A percentile compares a stretch with the other conserved stretches of the same genome.
These are phyloP conservation scores for Hiodon tergisus DNA, from an alignment of 2,113 vertebrate genomes.

Conservation along the genomic window DNA sequence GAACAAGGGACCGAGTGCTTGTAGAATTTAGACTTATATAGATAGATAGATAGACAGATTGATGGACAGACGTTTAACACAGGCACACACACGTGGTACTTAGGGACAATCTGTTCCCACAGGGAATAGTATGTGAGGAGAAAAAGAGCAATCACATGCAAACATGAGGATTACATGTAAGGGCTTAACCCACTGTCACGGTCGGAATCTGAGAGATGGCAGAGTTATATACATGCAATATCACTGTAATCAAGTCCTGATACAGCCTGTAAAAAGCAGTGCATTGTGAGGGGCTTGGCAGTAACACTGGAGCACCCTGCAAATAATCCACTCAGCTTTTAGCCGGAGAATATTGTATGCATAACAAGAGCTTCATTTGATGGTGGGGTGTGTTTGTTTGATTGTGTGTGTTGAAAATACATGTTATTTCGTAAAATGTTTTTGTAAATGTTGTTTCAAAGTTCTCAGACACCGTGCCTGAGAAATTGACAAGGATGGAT, in stretches of 20 bases:
- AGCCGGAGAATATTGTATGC: neutral
- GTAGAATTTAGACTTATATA: no score
- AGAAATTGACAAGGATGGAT: conserved; percentile 7
- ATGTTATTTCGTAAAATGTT: neutral
- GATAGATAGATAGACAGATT: no score
- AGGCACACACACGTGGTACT: neutral
- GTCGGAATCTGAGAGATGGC: neutral
- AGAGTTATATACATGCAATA: neutral
- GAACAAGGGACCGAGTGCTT: no score
- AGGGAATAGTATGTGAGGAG: neutral
- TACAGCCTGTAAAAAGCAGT: neutral
- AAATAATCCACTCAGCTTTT: conserved; percentile 14
- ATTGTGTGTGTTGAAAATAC: neutral
- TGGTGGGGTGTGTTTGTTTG: neutral
- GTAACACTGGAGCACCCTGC: neutral
- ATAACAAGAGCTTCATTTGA: neutral
- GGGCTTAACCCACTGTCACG: conserved; percentile 15
- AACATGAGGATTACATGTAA: conserved; percentile 13
- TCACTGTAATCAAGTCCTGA: neutral
- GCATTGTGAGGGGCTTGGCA: neutral
- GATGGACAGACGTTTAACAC: no score
- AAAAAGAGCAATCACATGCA: conserved; percentile 13
- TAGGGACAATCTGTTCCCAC: conserved; percentile 7
- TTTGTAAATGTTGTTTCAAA: neutral
- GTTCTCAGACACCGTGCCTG: neutral